phyloP scores from a whole-genome alignment of 1,140 invertebrate species.

The Tetramorium simillimum region DNA sequence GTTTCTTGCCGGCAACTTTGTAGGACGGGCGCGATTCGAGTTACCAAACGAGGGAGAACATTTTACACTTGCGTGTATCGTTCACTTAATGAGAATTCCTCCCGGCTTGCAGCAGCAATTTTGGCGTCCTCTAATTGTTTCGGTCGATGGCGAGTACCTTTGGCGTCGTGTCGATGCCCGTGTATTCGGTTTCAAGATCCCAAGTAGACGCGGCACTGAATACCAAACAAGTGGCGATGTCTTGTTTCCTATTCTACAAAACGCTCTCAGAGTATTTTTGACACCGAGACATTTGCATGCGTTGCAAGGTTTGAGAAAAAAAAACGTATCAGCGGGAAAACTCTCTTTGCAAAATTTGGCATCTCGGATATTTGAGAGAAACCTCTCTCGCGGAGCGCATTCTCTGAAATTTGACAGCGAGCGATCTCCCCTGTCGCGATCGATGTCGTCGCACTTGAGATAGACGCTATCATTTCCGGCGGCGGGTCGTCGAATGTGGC shows the following conservation, averaged over 20 bases:
- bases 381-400: neutral
- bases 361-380: neutral
- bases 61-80: conserved; percentile 1
- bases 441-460: conserved; percentile 36
- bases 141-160: neutral
- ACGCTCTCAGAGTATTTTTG: neutral
- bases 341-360: neutral
- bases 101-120: neutral
- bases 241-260: neutral
- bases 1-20: conserved; percentile 19
- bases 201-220: neutral
- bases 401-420: neutral
- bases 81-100: conserved; percentile 22
- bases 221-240: neutral
- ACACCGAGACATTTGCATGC: neutral
- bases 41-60: neutral
- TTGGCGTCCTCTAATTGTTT: neutral
- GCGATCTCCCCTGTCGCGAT: neutral
- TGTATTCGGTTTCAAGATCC: neutral
- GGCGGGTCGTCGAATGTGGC: conserved; percentile 4
- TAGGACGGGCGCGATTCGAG: neutral
- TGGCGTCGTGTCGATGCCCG: neutral
- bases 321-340: neutral
- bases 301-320: neutral
- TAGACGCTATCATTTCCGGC: conserved; percentile 52